Percentiles rank a stretch among this genome's conserved stretches.
These are phyloP conservation scores for Galerucella pusilla DNA, from an alignment of 2,888 invertebrate genomes.

Conservation along the genomic window DNA sequence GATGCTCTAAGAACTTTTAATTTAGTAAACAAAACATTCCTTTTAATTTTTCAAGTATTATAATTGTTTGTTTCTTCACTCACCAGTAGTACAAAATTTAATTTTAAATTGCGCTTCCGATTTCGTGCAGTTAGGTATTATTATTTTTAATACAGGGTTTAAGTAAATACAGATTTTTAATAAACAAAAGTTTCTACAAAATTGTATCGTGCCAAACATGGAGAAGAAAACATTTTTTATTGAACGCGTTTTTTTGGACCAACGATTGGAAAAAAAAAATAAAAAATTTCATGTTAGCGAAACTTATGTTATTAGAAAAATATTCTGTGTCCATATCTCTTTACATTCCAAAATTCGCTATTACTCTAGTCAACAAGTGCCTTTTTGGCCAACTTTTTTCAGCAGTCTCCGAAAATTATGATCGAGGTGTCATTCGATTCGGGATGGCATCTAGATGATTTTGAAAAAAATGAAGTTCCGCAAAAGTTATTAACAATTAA, in stretches of 20 bases:
- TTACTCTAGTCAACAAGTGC: too few species aligned
- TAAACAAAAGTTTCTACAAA: neutral
- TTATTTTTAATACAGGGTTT: neutral
- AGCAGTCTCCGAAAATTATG: too few species aligned
- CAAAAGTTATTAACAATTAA: too few species aligned
- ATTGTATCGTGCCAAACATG: neutral
- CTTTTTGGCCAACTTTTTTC: too few species aligned
- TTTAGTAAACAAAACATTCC: neutral
- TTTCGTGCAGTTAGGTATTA: conserved; percentile 16
- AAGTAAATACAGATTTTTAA: neutral
- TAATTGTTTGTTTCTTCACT: conserved; percentile 23
- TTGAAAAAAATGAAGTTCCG: too few species aligned
- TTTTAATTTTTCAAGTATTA: neutral
- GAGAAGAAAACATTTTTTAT: neutral
- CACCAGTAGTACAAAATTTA: conserved; percentile 47
- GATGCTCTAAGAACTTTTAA: neutral
- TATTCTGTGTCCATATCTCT: conserved; percentile 40
- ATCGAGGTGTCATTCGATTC: too few species aligned
- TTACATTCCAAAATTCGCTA: conserved; percentile 39
- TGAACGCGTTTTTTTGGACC: neutral
- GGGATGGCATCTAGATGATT: too few species aligned
- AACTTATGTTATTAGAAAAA: conserved; percentile 21
- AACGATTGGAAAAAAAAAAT: too few species aligned
- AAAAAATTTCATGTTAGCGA: neutral
- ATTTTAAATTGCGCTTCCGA: conserved; percentile 37